phyloP scores from a whole-genome alignment of 2,797 vertebrate genomes.

The Parauchenoglanis punctatus region DNA sequence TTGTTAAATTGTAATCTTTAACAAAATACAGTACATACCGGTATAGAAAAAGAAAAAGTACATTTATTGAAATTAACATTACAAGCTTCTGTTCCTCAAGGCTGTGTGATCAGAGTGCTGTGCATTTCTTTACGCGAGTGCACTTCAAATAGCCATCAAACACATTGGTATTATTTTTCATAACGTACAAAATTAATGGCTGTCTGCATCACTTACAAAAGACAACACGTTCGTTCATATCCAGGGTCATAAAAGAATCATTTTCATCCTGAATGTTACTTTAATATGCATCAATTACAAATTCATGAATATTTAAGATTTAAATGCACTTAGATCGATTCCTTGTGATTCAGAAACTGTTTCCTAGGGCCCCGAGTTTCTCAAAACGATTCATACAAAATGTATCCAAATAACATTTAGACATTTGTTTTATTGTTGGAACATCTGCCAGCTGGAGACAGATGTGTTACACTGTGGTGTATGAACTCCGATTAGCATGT shows the following conservation, averaged over 20 bases:
- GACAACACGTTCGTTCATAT: slow-evolving; percentile 9
- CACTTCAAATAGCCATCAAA: background rate
- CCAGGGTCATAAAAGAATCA: slow-evolving; percentile 18
- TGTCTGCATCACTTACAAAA: slow-evolving; percentile 23
- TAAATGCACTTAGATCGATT: slow-evolving; percentile 45
- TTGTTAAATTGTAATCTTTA: too few species aligned
- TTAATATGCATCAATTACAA: slow-evolving; percentile 42
- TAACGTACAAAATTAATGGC: slow-evolving; percentile 28
- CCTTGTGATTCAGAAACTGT: slow-evolving; percentile 11
- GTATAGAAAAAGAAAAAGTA: too few species aligned
- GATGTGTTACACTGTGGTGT: slow-evolving; percentile 2
- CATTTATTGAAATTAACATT: background rate
- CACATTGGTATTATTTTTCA: background rate
- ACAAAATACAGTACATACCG: too few species aligned
- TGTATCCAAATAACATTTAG: slow-evolving; percentile 39
- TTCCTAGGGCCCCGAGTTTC: background rate
- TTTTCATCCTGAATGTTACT: slow-evolving; percentile 12
- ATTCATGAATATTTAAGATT: slow-evolving; percentile 51
- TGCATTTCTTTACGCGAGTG: background rate
- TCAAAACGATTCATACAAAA: slow-evolving; percentile 22
- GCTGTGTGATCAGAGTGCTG: background rate
- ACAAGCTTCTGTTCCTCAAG: background rate
- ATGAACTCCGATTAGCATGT: slow-evolving; percentile 36
- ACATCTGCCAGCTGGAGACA: slow-evolving; percentile 18
- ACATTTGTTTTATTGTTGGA: slow-evolving; percentile 16